Percentiles rank a stretch among this genome's conserved stretches.
These are phyloP conservation scores for Carassius auratus DNA, from an alignment of 2,113 vertebrate species.

Conservation along the genomic window DNA sequence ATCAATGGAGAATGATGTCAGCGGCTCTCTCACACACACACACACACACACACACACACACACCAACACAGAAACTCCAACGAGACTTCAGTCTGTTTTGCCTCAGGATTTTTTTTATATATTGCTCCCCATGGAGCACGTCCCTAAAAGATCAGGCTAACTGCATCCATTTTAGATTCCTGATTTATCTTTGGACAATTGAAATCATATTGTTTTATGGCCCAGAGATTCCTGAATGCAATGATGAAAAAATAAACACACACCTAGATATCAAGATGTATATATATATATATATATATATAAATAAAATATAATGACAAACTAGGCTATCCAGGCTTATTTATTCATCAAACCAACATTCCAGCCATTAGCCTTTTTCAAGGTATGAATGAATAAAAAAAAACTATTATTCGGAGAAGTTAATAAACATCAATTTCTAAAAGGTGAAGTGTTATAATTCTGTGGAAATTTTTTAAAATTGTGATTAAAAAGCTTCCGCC, in stretches of 20 bases:
- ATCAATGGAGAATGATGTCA: constrained; percentile 51
- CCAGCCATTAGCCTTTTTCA: neutral
- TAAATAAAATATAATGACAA: neutral
- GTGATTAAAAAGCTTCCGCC: neutral
- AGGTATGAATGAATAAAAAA: neutral
- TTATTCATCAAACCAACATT: neutral
- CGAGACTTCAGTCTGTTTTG: constrained; percentile 14
- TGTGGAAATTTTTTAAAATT: neutral
- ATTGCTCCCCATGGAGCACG: neutral
- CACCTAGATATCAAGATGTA: neutral
- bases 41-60: constrained; percentile 43
- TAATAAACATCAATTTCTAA: too few species aligned
- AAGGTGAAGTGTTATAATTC: neutral
- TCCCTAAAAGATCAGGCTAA: constrained; percentile 1
- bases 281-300: neutral
- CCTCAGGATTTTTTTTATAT: neutral
- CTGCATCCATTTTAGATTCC: constrained; percentile 1
- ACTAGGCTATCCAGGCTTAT: neutral
- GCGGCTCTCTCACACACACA: constrained; percentile 33
- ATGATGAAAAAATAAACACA: neutral
- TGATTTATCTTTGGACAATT: neutral
- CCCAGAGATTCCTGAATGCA: neutral
- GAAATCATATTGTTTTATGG: neutral
- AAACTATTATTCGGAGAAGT: neutral
- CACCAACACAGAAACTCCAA: constrained; percentile 40